phyloP scores from a whole-genome alignment of 2,113 vertebrate species.

The Notiomystis cincta region DNA sequence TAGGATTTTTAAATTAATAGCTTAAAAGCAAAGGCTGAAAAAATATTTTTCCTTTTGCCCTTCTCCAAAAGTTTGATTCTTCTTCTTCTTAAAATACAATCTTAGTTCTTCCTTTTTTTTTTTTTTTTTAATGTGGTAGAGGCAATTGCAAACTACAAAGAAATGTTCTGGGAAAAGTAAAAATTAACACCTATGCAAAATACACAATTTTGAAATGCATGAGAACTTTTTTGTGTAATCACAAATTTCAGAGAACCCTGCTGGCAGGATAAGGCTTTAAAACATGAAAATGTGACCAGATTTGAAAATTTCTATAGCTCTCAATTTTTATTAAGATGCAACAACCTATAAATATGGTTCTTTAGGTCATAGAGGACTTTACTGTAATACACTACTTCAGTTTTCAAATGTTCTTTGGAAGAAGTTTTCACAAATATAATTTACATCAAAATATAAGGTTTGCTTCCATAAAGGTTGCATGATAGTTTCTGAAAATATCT shows the following conservation, averaged over 20 bases:
- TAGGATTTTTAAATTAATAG: background rate
- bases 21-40: background rate
- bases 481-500: background rate
- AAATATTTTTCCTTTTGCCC: fast-evolving
- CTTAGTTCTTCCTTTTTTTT: background rate
- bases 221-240: background rate
- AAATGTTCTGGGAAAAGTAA: background rate
- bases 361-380: background rate
- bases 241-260: background rate
- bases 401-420: background rate
- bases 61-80: background rate
- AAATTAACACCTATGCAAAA: background rate
- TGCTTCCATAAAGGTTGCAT: background rate
- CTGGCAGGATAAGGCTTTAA: background rate
- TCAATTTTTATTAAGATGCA: background rate
- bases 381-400: background rate
- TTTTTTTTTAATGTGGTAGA: background rate
- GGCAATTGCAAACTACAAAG: background rate
- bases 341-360: background rate
- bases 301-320: background rate
- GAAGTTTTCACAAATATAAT: background rate
- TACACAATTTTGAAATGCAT: background rate
- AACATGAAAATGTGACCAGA: background rate
- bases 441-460: background rate
- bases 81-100: background rate